These are phyloP conservation scores for Athripsodes cinereus DNA, from an alignment of 2,888 invertebrate genomes.

Conservation along the genomic window DNA sequence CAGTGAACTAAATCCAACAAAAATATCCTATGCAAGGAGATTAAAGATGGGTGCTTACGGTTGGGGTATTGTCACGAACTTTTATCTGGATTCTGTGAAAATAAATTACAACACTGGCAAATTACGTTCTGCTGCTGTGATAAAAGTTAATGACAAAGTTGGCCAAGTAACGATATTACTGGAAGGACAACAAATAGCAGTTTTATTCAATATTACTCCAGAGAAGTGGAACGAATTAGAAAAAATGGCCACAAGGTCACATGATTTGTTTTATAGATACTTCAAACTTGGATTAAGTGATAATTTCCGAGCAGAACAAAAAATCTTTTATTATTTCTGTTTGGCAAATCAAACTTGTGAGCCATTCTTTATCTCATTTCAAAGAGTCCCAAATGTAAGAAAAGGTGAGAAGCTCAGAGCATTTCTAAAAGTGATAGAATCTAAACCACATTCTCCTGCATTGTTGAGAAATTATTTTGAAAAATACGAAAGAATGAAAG, in stretches of 20 bases:
- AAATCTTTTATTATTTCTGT: conserved; percentile 46
- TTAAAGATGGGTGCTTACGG: conserved; percentile 24
- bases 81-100: conserved; percentile 44
- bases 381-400: conserved; percentile 38
- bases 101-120: conserved; percentile 34
- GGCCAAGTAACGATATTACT: conserved; percentile 41
- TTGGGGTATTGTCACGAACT: conserved; percentile 43
- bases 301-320: conserved; percentile 38
- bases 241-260: conserved; percentile 34
- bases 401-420: conserved; percentile 38
- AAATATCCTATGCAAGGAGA: conserved; percentile 17
- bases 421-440: conserved; percentile 35
- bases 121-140: conserved; percentile 36
- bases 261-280: conserved; percentile 45
- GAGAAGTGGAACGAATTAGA: conserved; percentile 42
- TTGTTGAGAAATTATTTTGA: conserved; percentile 7
- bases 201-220: conserved; percentile 38
- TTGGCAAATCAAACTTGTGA: conserved; percentile 36
- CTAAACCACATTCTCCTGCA: conserved; percentile 7
- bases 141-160: conserved; percentile 39
- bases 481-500: neutral
- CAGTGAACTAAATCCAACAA: conserved; percentile 5
- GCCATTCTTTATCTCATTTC: conserved; percentile 37
- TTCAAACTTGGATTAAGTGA: conserved; percentile 42
- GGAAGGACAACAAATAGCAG: conserved; percentile 36